Evolutionary conservation across 2,113 vertebrate species (phyloP), one percentile per base, ranked within the genome.

Genomic region (Sardina pilchardus): DNA sequence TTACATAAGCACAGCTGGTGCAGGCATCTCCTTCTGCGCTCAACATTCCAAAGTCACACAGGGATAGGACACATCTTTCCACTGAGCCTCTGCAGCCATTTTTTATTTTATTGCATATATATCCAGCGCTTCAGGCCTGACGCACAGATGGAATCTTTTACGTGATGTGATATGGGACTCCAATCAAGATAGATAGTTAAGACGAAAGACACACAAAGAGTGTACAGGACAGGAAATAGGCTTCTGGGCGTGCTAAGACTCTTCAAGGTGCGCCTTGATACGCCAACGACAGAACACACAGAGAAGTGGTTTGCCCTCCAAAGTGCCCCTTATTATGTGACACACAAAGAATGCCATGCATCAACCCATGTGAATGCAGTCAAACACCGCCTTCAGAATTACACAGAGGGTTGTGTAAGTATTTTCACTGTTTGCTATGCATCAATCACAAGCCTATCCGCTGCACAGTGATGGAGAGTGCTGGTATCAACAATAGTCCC

Each of bases 301-400:
- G 34, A 34, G 26, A 30, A 39, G 59, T 48, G 86, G 86, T 88
- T 86, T 83, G 86, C 24, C 30, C 81, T 81, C 43, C 85, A 86
- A 86, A 86, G 82, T 67, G 83, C 21, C 47, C 50, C 63, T 59
- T 83, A 44, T 44, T 59, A 43, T 59, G 78, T 82, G 82, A 83
- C 82, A 81, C 80, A 48, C 71, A 84, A 85, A 71, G 39, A 84
- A 59, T 42, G n/a, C 24, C n/a, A 85, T 24, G 81, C 67, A 67
- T 56, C 75, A 85, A 36, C 56, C 42, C n/a, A 10, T 80, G 6
- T 67, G 39, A 81, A 78, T 56, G 67, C 30, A 30, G 83, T 82
- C 50, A 85, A 42, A 82, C 47, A 36, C 21, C n/a, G 44, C 44
- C 6, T 44, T 53, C 82, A 59, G 12, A 24, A 19, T 21, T 47